phyloP scores from a whole-genome alignment of 1,140 invertebrate species.

The Mizuhopecten yessoensis region DNA sequence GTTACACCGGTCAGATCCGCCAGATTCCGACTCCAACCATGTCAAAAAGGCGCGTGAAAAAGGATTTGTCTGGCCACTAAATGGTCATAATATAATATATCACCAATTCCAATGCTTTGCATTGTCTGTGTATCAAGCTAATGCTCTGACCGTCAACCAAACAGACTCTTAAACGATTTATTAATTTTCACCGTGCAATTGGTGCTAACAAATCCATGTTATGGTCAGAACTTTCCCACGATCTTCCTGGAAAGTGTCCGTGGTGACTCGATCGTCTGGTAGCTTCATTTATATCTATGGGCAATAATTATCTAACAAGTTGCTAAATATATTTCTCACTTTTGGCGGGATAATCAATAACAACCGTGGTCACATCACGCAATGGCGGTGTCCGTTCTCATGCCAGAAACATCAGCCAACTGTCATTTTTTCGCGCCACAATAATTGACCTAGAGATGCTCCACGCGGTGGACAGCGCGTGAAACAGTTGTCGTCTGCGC shows the following conservation, averaged over 20 bases:
- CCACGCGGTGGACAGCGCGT: neutral
- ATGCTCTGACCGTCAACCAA: neutral
- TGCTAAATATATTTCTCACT: conserved; percentile 39
- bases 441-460: neutral
- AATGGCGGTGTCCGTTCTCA: neutral
- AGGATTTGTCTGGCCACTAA: neutral
- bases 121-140: neutral
- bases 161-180: conserved; percentile 25
- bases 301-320: neutral
- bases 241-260: neutral
- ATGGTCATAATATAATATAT: neutral
- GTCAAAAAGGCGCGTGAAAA: neutral
- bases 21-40: neutral
- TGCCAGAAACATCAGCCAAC: conserved; percentile 2
- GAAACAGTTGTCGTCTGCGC: conserved; percentile 2
- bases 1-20: neutral
- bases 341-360: neutral
- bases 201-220: neutral
- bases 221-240: conserved; percentile 3
- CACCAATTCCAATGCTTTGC: neutral
- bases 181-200: neutral
- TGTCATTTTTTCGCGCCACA: conserved; percentile 37
- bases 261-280: neutral
- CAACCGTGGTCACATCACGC: neutral
- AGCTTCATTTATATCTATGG: neutral